Conservation (phyloP, 2,797 vertebrate genomes). For the Buphagus erythrorhynchus region DNA sequence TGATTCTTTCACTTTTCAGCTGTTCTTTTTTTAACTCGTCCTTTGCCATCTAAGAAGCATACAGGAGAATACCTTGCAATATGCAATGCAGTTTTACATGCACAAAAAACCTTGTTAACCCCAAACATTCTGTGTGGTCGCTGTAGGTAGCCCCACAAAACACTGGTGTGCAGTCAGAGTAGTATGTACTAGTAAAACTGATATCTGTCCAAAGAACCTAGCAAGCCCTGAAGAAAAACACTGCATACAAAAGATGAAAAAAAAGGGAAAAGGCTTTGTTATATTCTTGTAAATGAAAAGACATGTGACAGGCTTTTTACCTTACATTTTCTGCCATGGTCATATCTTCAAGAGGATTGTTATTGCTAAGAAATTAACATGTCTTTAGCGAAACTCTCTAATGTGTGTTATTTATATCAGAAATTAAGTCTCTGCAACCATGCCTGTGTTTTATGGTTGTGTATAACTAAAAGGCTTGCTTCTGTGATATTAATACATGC, state of each 20-base stretch:
- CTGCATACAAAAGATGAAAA: not conserved
- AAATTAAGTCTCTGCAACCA: constrained; percentile 2
- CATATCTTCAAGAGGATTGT: not conserved
- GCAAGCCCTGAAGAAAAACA: not conserved
- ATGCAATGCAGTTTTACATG: not conserved
- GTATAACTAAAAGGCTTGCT: not conserved
- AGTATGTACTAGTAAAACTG: not conserved
- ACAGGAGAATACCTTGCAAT: not conserved
- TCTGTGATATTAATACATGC: not conserved
- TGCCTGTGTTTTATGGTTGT: not conserved
- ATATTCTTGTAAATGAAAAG: not conserved
- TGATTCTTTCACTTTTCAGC: not conserved
- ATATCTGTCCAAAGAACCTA: not conserved
- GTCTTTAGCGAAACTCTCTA: not conserved
- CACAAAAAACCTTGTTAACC: not conserved
- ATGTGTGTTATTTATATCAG: not conserved
- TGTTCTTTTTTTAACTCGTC: not conserved
- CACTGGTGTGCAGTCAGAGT: not conserved
- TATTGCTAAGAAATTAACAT: constrained; percentile 12
- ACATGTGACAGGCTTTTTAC: not conserved
- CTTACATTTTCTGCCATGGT: not conserved
- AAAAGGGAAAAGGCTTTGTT: not conserved
- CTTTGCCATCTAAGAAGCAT: not conserved
- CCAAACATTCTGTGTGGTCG: not conserved
- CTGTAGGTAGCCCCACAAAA: not conserved